Conservation (phyloP, 2,797 vertebrate species). For the Acanthornis magna region DNA sequence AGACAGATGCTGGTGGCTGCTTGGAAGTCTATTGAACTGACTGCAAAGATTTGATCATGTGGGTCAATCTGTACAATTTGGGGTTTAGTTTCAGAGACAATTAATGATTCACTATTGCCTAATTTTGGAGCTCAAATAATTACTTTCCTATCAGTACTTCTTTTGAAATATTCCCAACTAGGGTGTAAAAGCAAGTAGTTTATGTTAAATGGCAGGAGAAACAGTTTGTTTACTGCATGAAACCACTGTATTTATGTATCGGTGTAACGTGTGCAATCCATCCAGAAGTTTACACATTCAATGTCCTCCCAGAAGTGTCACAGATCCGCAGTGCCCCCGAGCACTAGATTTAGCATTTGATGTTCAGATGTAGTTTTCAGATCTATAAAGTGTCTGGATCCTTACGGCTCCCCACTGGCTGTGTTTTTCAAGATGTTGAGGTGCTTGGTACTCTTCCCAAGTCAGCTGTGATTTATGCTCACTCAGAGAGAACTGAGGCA, state of each 20-base stretch:
- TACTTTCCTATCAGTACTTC: neutral
- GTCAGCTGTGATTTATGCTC: neutral
- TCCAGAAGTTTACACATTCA: neutral
- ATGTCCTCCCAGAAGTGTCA: neutral
- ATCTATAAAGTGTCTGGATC: neutral
- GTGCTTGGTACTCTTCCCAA: neutral
- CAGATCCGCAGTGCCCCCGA: neutral
- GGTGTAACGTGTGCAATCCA: neutral
- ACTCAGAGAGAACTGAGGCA: neutral
- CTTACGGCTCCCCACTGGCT: neutral
- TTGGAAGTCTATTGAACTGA: neutral
- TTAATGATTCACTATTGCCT: neutral
- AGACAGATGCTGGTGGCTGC: neutral
- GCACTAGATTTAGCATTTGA: neutral
- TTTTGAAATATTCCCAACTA: neutral
- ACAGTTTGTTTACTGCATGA: neutral
- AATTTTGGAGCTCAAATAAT: conserved; percentile 10
- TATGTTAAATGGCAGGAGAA: neutral
- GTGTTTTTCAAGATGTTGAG: neutral
- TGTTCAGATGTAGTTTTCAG: neutral
- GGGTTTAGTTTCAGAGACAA: neutral
- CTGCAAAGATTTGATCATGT: neutral
- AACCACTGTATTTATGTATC: neutral
- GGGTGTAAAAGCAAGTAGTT: neutral
- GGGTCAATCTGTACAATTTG: neutral